Percentiles rank a stretch among this genome's conserved stretches.
phyloP scores from a whole-genome alignment of 2,113 vertebrate species.

The Polypterus bichir region DNA sequence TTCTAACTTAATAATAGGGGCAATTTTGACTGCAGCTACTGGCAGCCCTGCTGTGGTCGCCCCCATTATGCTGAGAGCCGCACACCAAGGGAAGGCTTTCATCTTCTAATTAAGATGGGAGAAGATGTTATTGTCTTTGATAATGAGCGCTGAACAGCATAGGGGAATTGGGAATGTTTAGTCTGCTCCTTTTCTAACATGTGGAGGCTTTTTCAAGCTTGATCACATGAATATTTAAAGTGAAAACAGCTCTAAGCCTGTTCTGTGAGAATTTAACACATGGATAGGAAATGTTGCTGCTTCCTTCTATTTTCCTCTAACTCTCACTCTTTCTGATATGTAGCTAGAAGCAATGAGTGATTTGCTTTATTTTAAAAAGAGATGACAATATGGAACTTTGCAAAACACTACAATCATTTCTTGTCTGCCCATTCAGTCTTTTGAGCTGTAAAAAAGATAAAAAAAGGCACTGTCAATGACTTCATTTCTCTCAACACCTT shows the following conservation, averaged over 20 bases:
- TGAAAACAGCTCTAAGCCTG: conserved; percentile 20
- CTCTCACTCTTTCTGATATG: no score
- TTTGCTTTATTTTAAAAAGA: no score
- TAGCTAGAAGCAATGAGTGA: no score
- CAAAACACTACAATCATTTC: no score
- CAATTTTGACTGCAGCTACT: no score
- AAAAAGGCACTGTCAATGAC: no score
- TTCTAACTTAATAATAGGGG: no score
- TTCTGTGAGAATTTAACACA: conserved; percentile 27
- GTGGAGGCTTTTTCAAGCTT: conserved; percentile 44
- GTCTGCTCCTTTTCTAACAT: conserved; percentile 38
- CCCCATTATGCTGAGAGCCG: neutral
- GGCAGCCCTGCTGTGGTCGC: neutral
- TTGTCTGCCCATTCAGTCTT: no score
- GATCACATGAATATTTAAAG: conserved; percentile 61
- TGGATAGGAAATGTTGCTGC: conserved; percentile 3
- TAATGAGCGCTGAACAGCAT: conserved; percentile 38
- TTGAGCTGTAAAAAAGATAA: no score
- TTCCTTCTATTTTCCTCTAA: no score
- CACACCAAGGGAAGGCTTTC: conserved; percentile 24
- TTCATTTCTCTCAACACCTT: no score
- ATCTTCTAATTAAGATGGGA: conserved; percentile 54
- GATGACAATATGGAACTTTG: no score
- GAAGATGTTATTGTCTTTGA: conserved; percentile 55
- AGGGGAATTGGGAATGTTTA: conserved; percentile 49